Percentiles rank a stretch among this genome's conserved stretches.
These are phyloP conservation scores for Melinaea menophilus DNA, from an alignment of 2,888 invertebrate genomes.

Conservation along the genomic window DNA sequence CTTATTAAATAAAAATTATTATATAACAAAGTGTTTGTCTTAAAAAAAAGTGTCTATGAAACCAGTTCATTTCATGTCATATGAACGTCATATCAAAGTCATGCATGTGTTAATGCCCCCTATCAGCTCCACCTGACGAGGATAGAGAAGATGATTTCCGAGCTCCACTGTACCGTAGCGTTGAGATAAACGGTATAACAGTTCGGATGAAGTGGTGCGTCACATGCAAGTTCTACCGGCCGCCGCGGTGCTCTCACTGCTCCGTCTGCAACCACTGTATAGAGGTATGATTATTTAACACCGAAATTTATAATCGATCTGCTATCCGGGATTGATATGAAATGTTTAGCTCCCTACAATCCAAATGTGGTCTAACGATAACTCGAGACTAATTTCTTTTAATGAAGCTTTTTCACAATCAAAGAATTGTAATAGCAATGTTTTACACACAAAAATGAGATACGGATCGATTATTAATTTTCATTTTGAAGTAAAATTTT, in stretches of 20 bases:
- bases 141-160: slow-evolving; percentile 98
- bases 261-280: slow-evolving; percentile 99
- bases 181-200: slow-evolving; percentile 98
- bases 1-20: no score
- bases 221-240: slow-evolving; percentile 99
- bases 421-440: slow-evolving; percentile 64
- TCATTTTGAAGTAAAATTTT: no score
- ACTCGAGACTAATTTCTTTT: no score
- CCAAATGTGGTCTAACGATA: no score
- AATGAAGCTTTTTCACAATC: no score
- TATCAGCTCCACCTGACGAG: slow-evolving; percentile 94
- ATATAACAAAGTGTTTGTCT: no score
- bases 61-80: no score
- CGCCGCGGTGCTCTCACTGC: slow-evolving; percentile 99
- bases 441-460: slow-evolving; percentile 63
- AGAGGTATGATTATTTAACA: slow-evolving; percentile 79
- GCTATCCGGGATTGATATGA: slow-evolving; percentile 99
- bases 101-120: no score
- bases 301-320: slow-evolving; percentile 77
- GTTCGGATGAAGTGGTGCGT: slow-evolving; percentile 99
- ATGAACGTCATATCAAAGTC: no score
- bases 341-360: slow-evolving; percentile 62
- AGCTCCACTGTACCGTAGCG: slow-evolving; percentile 96
- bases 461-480: no score
- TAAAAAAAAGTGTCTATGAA: no score